Percentiles rank a stretch among this genome's conserved stretches.
Conservation (phyloP, 1,140 invertebrate genomes). For the Meloidogyne exigua region DNA sequence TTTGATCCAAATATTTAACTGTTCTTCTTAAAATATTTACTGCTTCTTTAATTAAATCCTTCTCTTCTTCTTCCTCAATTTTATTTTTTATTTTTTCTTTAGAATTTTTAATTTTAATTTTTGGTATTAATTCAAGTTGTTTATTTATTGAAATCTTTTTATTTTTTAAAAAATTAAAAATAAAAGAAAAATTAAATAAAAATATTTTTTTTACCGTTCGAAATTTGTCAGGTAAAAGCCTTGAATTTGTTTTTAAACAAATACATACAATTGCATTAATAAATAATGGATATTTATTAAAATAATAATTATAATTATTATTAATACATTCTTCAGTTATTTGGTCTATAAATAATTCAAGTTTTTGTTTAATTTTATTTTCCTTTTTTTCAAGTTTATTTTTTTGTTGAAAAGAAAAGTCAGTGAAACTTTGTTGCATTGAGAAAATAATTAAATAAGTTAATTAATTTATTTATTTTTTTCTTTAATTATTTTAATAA, state of each 20-base stretch:
- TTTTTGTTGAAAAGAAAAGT: background rate
- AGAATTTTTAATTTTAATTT: background rate
- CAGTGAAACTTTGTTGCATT: no score
- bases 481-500: no score
- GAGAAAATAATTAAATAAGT: no score
- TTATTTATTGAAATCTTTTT: background rate
- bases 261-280: background rate
- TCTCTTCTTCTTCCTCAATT: background rate
- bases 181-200: no score
- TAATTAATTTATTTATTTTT: no score
- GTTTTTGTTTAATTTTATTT: background rate
- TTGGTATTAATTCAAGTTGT: background rate
- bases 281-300: background rate
- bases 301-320: no score
- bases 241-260: no score
- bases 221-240: background rate
- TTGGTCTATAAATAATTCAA: background rate
- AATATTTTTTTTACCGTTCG: background rate
- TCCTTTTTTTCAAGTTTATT: background rate
- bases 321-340: background rate
- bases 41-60: background rate
- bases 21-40: constrained; percentile 1
- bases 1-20: background rate
- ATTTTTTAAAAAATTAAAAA: background rate
- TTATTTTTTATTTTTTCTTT: background rate